phyloP scores from a whole-genome alignment of 2,888 invertebrate genomes.

The Lithophane leautieri region DNA sequence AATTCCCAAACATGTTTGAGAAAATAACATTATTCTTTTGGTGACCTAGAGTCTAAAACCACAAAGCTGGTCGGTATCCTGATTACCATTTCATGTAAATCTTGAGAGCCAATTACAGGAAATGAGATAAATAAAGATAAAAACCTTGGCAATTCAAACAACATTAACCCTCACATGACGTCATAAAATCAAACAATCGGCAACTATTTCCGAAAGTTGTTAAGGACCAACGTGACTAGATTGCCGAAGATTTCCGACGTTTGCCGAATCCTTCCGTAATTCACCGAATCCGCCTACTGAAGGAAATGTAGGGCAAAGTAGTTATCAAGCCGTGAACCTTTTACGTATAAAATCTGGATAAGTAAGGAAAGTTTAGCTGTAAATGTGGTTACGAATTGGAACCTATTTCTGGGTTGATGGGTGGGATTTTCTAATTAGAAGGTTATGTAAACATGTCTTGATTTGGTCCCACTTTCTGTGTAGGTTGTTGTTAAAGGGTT shows the following conservation, averaged over 20 bases:
- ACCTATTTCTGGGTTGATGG: constrained; percentile 5
- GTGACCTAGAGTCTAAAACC: constrained; percentile 11
- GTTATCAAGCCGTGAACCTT: constrained; percentile 16
- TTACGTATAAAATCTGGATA: constrained; percentile 27
- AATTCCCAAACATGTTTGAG: no score
- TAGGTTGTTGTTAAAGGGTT: constrained; percentile 21
- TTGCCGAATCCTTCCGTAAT: constrained; percentile 11
- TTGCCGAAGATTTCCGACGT: constrained; percentile 26
- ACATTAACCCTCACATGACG: constrained; percentile 8
- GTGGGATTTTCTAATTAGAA: constrained; percentile 8
- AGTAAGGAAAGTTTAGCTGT: constrained; percentile 36
- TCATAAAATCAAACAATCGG: constrained; percentile 45
- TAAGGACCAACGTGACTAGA: constrained; percentile 51
- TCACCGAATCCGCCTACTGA: constrained; percentile 4
- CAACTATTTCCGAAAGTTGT: constrained; percentile 48
- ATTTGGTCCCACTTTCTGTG: constrained; percentile 7
- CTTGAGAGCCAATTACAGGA: constrained; percentile 45
- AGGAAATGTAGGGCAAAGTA: constrained; percentile 45
- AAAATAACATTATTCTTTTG: constrained; percentile 24
- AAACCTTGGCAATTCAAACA: constrained; percentile 13
- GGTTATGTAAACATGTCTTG: constrained; percentile 25
- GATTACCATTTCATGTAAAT: constrained; percentile 55
- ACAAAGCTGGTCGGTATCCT: constrained; percentile 10
- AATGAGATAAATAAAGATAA: constrained; percentile 13
- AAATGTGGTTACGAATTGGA: constrained; percentile 20